Base-by-base conservation (phyloP, 2,113 vertebrate genomes). In the Embiotoca jacksoni region DNA sequence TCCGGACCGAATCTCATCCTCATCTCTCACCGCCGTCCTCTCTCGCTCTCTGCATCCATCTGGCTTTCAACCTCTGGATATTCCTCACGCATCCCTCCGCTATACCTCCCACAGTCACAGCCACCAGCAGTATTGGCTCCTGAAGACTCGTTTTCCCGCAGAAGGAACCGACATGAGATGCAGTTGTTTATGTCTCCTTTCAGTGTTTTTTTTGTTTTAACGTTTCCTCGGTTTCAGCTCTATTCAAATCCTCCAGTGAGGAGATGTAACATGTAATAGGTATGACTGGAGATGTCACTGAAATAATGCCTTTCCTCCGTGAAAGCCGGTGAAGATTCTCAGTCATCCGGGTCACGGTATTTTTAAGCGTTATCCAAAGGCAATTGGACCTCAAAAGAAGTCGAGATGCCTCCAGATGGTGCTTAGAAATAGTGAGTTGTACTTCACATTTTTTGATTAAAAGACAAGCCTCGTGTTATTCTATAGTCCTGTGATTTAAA, bases 41-140 rank as follows among this genome's bases (percentile, higher is more conserved):
- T 61, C 83, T 58, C 46, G 1, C 71, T 59, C 39, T 49, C 49
- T 62, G 55, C 68, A 72, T 80, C 75, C 60, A 10, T 73, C 62
- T 30, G 9, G 15, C 65, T 78, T 54, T 63, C 75, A 78, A 75
- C 61, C 76, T 78, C 55, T 77, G 78, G 69, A 75, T 72, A 57
- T 72, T 82, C 61, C 68, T 59, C 14, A 67, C 63, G 60, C 55
- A 7, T 54, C 47, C 66, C 55, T 75, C 53, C 68, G 35, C 41
- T 3, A 72, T 52, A n/a, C 85, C 83, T 70, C 82, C 80, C 82
- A 81, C 82, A 50, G 77, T 57, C 66, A 32, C 3, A 73, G 78
- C 84, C 75, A 72, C 44, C 2, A 81, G 85, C 71, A 55, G 57
- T 64, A 53, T 59, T 36, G 47, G 13, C 65, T 80, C 59, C 71